Percentiles rank a stretch among this genome's conserved stretches.
Conservation (phyloP, 2,797 vertebrate genomes). For the Tympanoctomys barrerae region DNA sequence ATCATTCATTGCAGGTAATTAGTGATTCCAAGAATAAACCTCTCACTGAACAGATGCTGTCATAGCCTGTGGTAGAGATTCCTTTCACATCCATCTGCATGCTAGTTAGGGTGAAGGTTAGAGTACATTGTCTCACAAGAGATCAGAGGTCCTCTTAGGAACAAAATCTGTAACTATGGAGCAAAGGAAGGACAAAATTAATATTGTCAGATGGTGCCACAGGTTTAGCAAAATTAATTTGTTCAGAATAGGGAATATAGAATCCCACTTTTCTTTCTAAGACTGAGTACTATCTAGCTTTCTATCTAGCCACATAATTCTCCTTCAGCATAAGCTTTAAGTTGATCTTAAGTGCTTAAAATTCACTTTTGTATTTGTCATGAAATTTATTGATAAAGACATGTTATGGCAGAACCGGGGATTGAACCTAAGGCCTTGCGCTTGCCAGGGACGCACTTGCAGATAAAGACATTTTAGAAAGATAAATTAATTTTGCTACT, state of each 20-base stretch:
- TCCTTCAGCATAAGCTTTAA: not conserved
- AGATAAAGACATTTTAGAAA: not conserved
- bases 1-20: not conserved
- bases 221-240: not conserved
- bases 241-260: not conserved
- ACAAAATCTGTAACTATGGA: not conserved
- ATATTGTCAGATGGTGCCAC: not conserved
- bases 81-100: not conserved
- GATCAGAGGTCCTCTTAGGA: not conserved
- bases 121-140: not conserved
- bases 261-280: not conserved
- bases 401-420: not conserved
- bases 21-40: not conserved
- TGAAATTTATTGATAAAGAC: not conserved
- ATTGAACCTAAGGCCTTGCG: no score
- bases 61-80: not conserved
- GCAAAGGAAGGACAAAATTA: not conserved
- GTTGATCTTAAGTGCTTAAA: not conserved
- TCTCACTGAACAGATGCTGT: not conserved
- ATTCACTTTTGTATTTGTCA: not conserved
- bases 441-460: no score
- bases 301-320: not conserved
- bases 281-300: not conserved
- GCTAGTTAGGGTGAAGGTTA: not conserved
- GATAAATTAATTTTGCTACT: not conserved